Evolutionary conservation across 1,140 invertebrate genomes (phyloP).

Genomic region (Rhizoglyphus robini): DNA sequence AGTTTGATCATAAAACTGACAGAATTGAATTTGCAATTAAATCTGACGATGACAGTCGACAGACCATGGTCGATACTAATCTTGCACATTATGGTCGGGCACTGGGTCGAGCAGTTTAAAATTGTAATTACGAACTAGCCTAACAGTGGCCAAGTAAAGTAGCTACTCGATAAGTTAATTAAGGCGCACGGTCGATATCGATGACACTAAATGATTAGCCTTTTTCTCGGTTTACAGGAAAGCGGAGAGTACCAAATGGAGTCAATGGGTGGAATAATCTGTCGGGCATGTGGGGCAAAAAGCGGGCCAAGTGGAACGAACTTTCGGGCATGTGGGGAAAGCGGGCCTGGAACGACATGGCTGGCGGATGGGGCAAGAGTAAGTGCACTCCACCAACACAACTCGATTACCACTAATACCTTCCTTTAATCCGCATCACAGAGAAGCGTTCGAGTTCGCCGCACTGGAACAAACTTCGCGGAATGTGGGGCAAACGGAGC

Average conservation of each 20-base stretch:
- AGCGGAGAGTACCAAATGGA: slow-evolving; percentile 13
- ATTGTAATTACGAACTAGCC: too few relatives aligned
- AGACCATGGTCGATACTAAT: too few relatives aligned
- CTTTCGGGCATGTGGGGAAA: slow-evolving; percentile 25
- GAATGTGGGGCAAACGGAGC: slow-evolving; percentile 26
- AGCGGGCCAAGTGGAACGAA: slow-evolving; percentile 28
- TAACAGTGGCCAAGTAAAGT: too few relatives aligned
- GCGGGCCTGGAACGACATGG: slow-evolving; percentile 24
- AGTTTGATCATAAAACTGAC: too few relatives aligned
- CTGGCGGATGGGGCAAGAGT: slow-evolving; percentile 22
- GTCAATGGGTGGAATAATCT: slow-evolving; percentile 23
- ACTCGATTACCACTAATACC: neutral
- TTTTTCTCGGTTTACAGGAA: too few relatives aligned
- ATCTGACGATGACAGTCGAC: too few relatives aligned
- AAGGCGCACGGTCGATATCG: too few relatives aligned
- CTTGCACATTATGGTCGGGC: too few relatives aligned
- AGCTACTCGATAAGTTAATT: too few relatives aligned
- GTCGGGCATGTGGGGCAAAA: slow-evolving; percentile 35
- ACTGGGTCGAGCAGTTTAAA: too few relatives aligned
- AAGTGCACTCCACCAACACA: slow-evolving; percentile 25
- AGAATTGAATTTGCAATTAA: too few relatives aligned
- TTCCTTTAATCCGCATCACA: neutral
- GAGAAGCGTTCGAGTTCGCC: slow-evolving; percentile 17
- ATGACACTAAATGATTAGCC: too few relatives aligned
- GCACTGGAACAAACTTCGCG: slow-evolving; percentile 26